Base-by-base conservation (phyloP, 2,113 vertebrate species). In the Paradoxurus hermaphroditus region DNA sequence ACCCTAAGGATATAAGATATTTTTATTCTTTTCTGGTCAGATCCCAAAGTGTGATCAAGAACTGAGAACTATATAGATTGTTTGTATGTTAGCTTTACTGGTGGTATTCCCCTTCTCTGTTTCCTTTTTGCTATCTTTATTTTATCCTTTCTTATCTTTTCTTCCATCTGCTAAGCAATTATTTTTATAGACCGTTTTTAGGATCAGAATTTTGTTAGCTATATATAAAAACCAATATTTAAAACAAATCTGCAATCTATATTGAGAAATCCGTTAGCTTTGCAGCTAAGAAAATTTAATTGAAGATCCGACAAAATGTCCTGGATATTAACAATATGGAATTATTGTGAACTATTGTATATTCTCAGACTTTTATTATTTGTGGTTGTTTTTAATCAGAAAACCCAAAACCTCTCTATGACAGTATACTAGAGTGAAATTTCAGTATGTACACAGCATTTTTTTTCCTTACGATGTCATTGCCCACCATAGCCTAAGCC, bases 141-240 rank as follows among this genome's bases (percentile, higher is more conserved):
- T 95, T 95, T 87, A 44, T 86, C 2, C 18, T 72, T n/a, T 77
- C 89, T 89, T 92, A 82, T 75, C 9, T 92, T 96, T 96, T 94
- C 16, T 67, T 67, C 62, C 12, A 86, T 44, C 31, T 92, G 12
- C 11, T 86, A 73, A 81, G 8, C 87, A 75, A 56, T 49, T 94
- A 65, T 36, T 68, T 94, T 72, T 68, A 36, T 81, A 16, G 27
- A 21, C 36, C 91, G 49, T 41, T 85, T 93, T 94, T 84, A 70
- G 36, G 4, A 11, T 86, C 41, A 94, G 23, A 68, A 53, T 85
- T 86, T 79, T 97, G 15, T 72, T 77, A 81, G 77, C 11, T 39
- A 46, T n/a, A 12, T 51, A 56, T 51, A 81, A 97, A 93, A 44
- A 7, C 78, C 78, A 94, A 16, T 78, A 91, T 86, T 91, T 89